Base-by-base conservation (phyloP, 2,888 invertebrate species). In the Volucella inanis region DNA sequence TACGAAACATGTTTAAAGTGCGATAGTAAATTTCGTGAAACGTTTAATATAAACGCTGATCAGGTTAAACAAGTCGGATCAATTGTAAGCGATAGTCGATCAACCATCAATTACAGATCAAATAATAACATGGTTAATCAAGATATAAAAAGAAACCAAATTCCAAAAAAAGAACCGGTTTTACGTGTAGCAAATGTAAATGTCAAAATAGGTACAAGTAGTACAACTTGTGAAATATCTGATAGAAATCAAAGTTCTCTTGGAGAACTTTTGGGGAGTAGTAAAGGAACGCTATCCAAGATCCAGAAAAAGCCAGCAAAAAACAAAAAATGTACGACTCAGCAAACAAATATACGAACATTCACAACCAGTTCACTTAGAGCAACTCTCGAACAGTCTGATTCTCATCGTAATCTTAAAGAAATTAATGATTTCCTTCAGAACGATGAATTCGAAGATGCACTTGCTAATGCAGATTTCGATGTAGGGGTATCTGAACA, bases 1-100 rank as follows among this genome's bases (percentile, higher is more conserved):
- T 92, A 92, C 77, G 90, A 89, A 76, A 91, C 89, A 3, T 92
- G 92, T 55, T 72, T 92, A 52, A 89, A 88, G 8, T 92, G 92
- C 79, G 92, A 92, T 87, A 79, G 78, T 2, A 88, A 89, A 38
- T 90, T 92, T 70, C 89, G 91, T 2, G 88, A 90, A 71, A 88
- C 89, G 0, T 92, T 92, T 10, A 89, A 91, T 72, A 91, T 92
- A 18, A 91, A 91, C 87, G 54, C 89, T 43, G 92, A 91, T 38
- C 87, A 88, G 41, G 90, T 92, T 0, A 92, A 91, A 64, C 87
- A 83, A 18, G 88, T 89, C 12, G 92, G 92, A 0, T 87, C 88
- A 12, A 92, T 92, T 81, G 91, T 92, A 0, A 52, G 83, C 3
- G 88, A 88, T 61, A 70, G 79, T 15, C 8, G 14, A 50, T 22